phyloP scores from a whole-genome alignment of 1,140 invertebrate species.

The Mactra quadrangularis region DNA sequence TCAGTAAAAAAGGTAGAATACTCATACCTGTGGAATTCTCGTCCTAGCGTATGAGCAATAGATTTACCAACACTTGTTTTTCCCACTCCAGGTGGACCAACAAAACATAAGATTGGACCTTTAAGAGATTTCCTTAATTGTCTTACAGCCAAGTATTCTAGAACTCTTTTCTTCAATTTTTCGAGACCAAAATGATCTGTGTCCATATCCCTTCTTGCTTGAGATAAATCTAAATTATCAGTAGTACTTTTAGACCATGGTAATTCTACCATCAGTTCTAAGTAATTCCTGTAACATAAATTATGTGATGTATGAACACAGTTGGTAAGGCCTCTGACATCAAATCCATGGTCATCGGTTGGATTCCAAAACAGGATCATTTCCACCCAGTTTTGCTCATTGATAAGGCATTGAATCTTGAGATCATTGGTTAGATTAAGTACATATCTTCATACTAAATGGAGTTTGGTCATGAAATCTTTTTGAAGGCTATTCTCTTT shows the following conservation, averaged over 20 bases:
- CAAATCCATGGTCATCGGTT: too few relatives aligned
- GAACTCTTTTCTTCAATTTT: constrained; percentile 86
- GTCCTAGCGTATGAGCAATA: constrained; percentile 86
- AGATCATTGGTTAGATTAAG: too few relatives aligned
- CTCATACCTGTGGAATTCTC: constrained; percentile 85
- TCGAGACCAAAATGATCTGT: constrained; percentile 87
- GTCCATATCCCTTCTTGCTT: constrained; percentile 85
- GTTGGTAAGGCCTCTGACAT: too few relatives aligned
- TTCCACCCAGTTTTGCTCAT: too few relatives aligned
- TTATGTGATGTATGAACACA: too few relatives aligned
- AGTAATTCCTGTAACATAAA: constrained; percentile 83
- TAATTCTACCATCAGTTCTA: constrained; percentile 86
- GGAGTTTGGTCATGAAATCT: too few relatives aligned
- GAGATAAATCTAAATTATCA: constrained; percentile 85
- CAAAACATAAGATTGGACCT: constrained; percentile 87
- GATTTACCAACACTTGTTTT: constrained; percentile 87
- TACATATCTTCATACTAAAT: too few relatives aligned
- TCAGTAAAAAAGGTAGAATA: too few relatives aligned
- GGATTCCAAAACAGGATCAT: too few relatives aligned
- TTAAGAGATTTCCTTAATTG: constrained; percentile 85
- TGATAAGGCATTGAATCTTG: too few relatives aligned
- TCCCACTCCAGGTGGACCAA: constrained; percentile 88
- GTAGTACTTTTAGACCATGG: constrained; percentile 85
- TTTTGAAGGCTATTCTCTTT: too few relatives aligned
- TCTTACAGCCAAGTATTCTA: constrained; percentile 87